Evolutionary conservation across 2,888 invertebrate genomes (phyloP).

Genomic region (Diarsia dahlii): DNA sequence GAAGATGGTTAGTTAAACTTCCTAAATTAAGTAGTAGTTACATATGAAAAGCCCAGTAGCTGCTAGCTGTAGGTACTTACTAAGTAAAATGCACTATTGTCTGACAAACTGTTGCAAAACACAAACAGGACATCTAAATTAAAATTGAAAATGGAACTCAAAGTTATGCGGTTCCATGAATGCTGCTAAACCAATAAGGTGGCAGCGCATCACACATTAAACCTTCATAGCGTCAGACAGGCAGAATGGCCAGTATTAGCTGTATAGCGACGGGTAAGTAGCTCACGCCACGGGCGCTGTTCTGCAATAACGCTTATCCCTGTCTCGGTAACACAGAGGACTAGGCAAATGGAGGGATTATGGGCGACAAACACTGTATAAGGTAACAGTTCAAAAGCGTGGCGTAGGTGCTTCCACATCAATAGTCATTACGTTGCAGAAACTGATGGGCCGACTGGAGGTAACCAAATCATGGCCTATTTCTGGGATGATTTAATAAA

Average conservation of each 20-base stretch:
- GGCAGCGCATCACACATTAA: slow-evolving; percentile 34
- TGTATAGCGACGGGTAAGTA: slow-evolving; percentile 52
- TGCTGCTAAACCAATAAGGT: slow-evolving; percentile 20
- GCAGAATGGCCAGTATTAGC: slow-evolving; percentile 46
- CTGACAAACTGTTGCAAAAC: not conserved
- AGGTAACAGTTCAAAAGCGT: not conserved
- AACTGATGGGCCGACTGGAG: not conserved
- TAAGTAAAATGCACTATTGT: not conserved
- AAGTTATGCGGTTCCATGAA: not conserved
- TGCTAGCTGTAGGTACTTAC: not conserved
- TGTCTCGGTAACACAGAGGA: slow-evolving; percentile 9
- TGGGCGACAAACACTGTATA: not conserved
- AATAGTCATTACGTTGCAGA: not conserved
- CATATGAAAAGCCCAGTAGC: not conserved
- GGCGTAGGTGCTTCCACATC: not conserved
- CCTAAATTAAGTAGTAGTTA: not conserved
- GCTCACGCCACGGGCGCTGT: slow-evolving; percentile 39
- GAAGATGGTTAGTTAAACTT: not conserved
- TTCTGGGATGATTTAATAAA: not conserved
- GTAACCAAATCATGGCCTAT: not conserved
- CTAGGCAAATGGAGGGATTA: slow-evolving; percentile 22
- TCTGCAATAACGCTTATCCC: slow-evolving; percentile 57
- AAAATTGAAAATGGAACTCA: slow-evolving; percentile 17
- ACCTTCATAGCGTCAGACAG: slow-evolving; percentile 29
- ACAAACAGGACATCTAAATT: not conserved